These are phyloP conservation scores for Calameuta pallipes DNA, from an alignment of 2,888 invertebrate species.

Conservation along the genomic window DNA sequence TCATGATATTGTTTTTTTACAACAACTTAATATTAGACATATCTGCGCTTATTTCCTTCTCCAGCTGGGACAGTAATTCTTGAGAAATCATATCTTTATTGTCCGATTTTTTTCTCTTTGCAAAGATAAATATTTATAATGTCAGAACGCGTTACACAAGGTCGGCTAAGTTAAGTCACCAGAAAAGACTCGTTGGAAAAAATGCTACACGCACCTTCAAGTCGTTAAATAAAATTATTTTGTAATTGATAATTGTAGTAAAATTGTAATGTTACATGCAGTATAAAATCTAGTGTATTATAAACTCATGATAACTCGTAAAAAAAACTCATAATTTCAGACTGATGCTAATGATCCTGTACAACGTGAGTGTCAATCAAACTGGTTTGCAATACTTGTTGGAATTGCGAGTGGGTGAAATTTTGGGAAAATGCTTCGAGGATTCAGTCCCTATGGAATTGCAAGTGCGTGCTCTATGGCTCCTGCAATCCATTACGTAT, in stretches of 20 bases:
- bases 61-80: not conserved
- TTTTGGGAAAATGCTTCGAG: constrained; percentile 40
- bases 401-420: constrained; percentile 40
- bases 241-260: not conserved
- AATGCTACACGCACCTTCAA: not conserved
- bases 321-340: constrained; percentile 36
- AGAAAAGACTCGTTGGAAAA: not conserved
- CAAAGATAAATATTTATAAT: not conserved
- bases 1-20: not conserved
- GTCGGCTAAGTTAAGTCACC: not conserved
- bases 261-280: not conserved
- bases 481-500: constrained; percentile 50
- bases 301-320: not conserved
- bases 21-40: not conserved
- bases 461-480: constrained; percentile 40
- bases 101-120: not conserved
- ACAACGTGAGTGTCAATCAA: constrained; percentile 63
- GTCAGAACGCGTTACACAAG: not conserved
- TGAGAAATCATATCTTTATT: not conserved
- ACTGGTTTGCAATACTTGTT: constrained; percentile 51
- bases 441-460: constrained; percentile 38
- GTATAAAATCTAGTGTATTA: not conserved
- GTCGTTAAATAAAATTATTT: not conserved
- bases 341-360: constrained; percentile 59
- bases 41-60: not conserved